These are phyloP conservation scores for Synanthedon myopaeformis DNA, from an alignment of 2,888 invertebrate species.

Conservation along the genomic window DNA sequence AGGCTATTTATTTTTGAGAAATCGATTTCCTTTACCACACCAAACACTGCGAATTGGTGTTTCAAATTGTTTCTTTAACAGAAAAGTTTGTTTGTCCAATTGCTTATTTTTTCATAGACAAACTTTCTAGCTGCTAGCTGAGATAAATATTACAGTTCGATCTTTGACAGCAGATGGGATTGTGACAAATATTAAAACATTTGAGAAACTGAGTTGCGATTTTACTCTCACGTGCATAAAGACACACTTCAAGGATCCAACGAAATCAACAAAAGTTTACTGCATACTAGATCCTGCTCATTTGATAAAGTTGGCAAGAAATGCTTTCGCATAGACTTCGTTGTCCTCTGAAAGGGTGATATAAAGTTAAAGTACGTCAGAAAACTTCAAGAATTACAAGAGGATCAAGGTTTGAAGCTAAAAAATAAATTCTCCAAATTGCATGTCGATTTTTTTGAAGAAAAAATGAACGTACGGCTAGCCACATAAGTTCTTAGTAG, in stretches of 20 bases:
- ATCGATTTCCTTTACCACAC: slow-evolving; percentile 4
- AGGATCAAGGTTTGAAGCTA: slow-evolving; percentile 8
- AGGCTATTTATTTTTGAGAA: slow-evolving; percentile 6
- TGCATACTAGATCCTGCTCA: slow-evolving; percentile 9
- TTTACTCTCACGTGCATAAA: not conserved
- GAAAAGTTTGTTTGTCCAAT: slow-evolving; percentile 11
- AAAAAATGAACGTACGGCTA: slow-evolving; percentile 10
- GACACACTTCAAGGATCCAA: slow-evolving; percentile 7
- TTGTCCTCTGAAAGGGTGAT: slow-evolving; percentile 1
- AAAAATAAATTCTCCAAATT: slow-evolving; percentile 3
- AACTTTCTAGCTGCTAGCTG: slow-evolving; percentile 6
- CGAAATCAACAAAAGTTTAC: slow-evolving; percentile 2
- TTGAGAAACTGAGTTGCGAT: slow-evolving; percentile 2
- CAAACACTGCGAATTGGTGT: slow-evolving; percentile 8
- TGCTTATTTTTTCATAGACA: slow-evolving; percentile 12
- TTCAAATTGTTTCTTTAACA: slow-evolving; percentile 11
- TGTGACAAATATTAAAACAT: slow-evolving; percentile 5
- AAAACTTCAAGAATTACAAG: slow-evolving; percentile 9
- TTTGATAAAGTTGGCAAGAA: slow-evolving; percentile 8
- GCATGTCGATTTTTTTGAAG: slow-evolving; percentile 6
- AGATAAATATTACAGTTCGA: slow-evolving; percentile 7
- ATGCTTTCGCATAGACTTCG: slow-evolving; percentile 5
- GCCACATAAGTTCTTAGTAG: slow-evolving; percentile 8
- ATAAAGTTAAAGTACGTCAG: slow-evolving; percentile 2
- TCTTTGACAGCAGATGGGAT: slow-evolving; percentile 8